Evolutionary conservation across 1,140 invertebrate genomes (phyloP).

Genomic region (Achatina immaculata): DNA sequence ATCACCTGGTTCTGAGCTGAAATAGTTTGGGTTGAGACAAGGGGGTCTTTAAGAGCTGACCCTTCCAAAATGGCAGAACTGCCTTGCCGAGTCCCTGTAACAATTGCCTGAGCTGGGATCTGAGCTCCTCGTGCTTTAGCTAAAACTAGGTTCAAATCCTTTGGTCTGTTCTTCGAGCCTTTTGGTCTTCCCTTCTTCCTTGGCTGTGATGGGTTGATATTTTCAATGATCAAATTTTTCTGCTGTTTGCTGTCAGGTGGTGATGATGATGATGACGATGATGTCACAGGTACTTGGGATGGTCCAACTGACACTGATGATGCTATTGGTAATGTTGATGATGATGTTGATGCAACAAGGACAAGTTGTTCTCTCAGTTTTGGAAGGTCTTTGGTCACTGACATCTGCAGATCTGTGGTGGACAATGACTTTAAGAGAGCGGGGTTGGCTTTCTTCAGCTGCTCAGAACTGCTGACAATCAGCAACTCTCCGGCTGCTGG

Average conservation of each 20-base stretch:
- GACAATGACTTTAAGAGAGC: conserved; percentile 40
- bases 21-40: neutral
- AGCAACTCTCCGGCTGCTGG: neutral
- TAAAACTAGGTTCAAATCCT: conserved; percentile 44
- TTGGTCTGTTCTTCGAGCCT: conserved; percentile 60
- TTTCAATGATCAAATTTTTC: conserved; percentile 39
- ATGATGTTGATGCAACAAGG: conserved; percentile 25
- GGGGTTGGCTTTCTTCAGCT: conserved; percentile 28
- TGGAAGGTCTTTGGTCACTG: conserved; percentile 39
- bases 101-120: neutral
- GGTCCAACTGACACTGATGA: neutral
- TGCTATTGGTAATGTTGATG: neutral
- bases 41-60: conserved; percentile 4
- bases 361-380: conserved; percentile 38
- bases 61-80: neutral
- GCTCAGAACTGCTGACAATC: neutral
- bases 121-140: conserved; percentile 38
- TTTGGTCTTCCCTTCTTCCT: conserved; percentile 60
- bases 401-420: conserved; percentile 36
- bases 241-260: neutral
- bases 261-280: neutral
- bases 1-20: neutral
- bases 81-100: conserved; percentile 8
- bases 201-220: conserved; percentile 36
- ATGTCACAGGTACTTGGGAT: neutral